A percentile compares a stretch with the other conserved stretches of the same genome.
These are phyloP conservation scores for Microctenopoma steveboyesi DNA, from an alignment of 2,797 vertebrate species.

Conservation along the genomic window DNA sequence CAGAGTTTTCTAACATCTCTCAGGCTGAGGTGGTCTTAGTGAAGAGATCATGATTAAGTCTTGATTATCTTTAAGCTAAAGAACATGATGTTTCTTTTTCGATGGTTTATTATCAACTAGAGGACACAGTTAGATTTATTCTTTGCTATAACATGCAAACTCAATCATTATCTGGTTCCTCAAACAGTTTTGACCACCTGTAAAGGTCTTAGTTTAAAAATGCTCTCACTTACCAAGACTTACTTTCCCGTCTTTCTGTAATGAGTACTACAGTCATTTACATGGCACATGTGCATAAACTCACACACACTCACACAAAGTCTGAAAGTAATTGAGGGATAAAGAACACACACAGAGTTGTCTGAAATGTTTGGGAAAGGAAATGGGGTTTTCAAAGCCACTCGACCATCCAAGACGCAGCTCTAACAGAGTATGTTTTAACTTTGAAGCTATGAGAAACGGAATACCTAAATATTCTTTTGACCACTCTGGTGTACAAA, in stretches of 20 bases:
- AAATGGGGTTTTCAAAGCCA: background rate
- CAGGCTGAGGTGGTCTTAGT: no score
- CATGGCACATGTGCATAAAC: background rate
- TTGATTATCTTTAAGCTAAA: no score
- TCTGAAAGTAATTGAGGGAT: background rate
- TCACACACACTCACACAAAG: background rate
- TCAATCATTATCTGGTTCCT: no score
- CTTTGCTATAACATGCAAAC: no score
- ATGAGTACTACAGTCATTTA: background rate
- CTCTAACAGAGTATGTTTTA: background rate
- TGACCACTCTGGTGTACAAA: slow-evolving; percentile 4
- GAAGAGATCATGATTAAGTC: no score
- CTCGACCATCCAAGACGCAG: background rate
- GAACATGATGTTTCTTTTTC: no score
- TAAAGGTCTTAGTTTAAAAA: background rate
- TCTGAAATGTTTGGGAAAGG: no score
- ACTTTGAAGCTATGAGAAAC: background rate
- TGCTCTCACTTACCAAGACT: background rate
- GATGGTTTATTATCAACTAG: no score
- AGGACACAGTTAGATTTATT: no score
- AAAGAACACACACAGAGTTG: background rate
- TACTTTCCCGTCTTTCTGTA: background rate
- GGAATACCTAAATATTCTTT: background rate
- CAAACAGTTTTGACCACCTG: no score
- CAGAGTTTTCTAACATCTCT: no score